Percentiles rank a stretch among this genome's conserved stretches.
Evolutionary conservation across 2,888 invertebrate genomes (phyloP).

Genomic region (Dorcus hopei): DNA sequence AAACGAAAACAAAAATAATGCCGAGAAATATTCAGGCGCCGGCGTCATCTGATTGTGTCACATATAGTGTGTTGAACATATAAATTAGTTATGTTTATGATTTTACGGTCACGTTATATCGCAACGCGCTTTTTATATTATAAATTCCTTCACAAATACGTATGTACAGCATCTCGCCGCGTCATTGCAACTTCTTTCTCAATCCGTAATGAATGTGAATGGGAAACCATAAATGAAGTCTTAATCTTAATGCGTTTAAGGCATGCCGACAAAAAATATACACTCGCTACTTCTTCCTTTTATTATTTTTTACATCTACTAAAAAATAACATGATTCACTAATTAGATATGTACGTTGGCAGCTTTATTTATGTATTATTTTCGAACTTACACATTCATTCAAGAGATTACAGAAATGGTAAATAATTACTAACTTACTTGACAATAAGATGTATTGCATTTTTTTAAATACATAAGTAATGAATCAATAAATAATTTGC

Average conservation of each 20-base stretch:
- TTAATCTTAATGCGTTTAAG: neutral
- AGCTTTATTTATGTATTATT: no score
- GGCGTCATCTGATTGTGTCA: conserved; percentile 23
- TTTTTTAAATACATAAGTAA: no score
- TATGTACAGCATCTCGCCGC: neutral
- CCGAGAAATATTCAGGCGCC: conserved; percentile 22
- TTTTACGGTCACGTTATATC: conserved; percentile 1
- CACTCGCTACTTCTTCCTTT: no score
- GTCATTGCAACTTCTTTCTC: neutral
- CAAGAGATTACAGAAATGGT: no score
- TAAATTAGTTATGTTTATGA: conserved; percentile 21
- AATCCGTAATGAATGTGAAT: neutral
- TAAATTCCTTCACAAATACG: conserved; percentile 7
- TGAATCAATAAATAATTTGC: no score
- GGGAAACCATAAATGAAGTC: neutral
- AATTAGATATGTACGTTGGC: no score
- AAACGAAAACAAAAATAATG: conserved; percentile 17
- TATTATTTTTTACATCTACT: no score
- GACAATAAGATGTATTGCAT: no score
- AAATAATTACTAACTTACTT: no score
- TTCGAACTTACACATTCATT: no score
- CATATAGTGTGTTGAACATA: conserved; percentile 15
- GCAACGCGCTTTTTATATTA: neutral
- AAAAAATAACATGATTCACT: no score
- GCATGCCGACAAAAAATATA: no score